These are phyloP conservation scores for Aproaerema taeniolella DNA, from an alignment of 2,888 invertebrate species.

Conservation along the genomic window DNA sequence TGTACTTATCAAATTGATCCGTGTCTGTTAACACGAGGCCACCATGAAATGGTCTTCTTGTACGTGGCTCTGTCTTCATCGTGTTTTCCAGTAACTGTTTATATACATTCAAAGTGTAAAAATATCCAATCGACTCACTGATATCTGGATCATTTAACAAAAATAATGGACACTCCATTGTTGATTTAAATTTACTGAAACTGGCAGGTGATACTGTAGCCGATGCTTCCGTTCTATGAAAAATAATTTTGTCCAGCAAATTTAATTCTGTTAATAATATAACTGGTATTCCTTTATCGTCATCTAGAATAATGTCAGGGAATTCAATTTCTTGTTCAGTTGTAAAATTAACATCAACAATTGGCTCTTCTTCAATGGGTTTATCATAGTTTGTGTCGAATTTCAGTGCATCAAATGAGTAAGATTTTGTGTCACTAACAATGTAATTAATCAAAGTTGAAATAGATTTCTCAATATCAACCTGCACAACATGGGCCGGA, in stretches of 20 bases:
- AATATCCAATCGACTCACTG: conserved; percentile 38
- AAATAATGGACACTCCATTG: conserved; percentile 38
- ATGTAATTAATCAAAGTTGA: conserved; percentile 41
- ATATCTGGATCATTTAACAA: conserved; percentile 32
- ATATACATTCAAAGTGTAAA: conserved; percentile 39
- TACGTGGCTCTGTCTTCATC: conserved; percentile 35
- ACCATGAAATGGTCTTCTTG: conserved; percentile 33
- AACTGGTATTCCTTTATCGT: conserved; percentile 42
- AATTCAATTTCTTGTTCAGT: conserved; percentile 38
- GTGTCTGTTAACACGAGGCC: conserved; percentile 36
- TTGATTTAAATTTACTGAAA: conserved; percentile 33
- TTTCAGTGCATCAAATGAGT: conserved; percentile 35
- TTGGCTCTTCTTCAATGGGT: conserved; percentile 26
- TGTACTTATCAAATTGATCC: conserved; percentile 38
- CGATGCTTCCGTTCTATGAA: conserved; percentile 19
- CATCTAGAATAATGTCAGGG: conserved; percentile 38
- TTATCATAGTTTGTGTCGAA: conserved; percentile 26
- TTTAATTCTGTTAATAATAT: conserved; percentile 30
- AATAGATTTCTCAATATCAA: conserved; percentile 35
- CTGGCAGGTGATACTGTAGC: conserved; percentile 23
- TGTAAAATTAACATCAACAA: conserved; percentile 29
- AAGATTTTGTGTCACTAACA: conserved; percentile 34
- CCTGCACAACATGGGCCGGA: conserved; percentile 16
- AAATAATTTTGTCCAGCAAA: conserved; percentile 35
- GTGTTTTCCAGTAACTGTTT: conserved; percentile 29